A percentile compares a stretch with the other conserved stretches of the same genome.
Conservation (phyloP, 2,888 invertebrate species). For the Tridacna crocea region DNA sequence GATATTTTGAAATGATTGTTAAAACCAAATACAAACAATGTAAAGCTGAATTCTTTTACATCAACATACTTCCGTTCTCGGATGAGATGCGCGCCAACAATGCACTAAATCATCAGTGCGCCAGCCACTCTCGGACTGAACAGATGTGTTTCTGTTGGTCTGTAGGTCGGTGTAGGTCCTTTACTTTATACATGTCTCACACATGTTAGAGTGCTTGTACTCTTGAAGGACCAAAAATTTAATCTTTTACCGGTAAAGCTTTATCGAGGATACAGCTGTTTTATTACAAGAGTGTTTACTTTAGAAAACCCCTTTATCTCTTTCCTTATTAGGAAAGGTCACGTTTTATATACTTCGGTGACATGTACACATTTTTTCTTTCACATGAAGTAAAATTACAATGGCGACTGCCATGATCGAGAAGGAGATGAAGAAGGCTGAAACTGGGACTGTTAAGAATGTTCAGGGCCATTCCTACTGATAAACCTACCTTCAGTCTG, state of each 20-base stretch:
- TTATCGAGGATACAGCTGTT: slow-evolving; percentile 8
- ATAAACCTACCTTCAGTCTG: background rate
- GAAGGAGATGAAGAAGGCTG: background rate
- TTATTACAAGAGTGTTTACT: background rate
- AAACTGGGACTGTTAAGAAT: background rate
- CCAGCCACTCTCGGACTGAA: slow-evolving; percentile 3
- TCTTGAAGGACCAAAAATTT: background rate
- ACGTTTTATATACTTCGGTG: slow-evolving; percentile 1
- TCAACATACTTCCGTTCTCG: too few species aligned
- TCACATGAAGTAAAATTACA: background rate
- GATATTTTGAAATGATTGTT: too few species aligned
- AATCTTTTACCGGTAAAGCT: slow-evolving; percentile 2
- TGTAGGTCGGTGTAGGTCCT: slow-evolving; percentile 9
- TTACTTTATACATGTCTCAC: background rate
- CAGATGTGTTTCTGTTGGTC: background rate
- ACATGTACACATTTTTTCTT: background rate
- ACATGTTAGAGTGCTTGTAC: background rate
- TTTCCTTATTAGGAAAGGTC: slow-evolving; percentile 8
- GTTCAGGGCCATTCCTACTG: background rate
- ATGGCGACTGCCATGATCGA: background rate
- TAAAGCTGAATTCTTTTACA: too few species aligned
- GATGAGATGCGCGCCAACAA: too few species aligned
- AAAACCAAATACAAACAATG: too few species aligned
- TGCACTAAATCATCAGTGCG: slow-evolving; percentile 11
- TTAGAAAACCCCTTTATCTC: background rate